Percentiles rank a stretch among this genome's conserved stretches.
These are phyloP conservation scores for Buceros bicornis DNA, from an alignment of 2,797 vertebrate species.

Conservation along the genomic window DNA sequence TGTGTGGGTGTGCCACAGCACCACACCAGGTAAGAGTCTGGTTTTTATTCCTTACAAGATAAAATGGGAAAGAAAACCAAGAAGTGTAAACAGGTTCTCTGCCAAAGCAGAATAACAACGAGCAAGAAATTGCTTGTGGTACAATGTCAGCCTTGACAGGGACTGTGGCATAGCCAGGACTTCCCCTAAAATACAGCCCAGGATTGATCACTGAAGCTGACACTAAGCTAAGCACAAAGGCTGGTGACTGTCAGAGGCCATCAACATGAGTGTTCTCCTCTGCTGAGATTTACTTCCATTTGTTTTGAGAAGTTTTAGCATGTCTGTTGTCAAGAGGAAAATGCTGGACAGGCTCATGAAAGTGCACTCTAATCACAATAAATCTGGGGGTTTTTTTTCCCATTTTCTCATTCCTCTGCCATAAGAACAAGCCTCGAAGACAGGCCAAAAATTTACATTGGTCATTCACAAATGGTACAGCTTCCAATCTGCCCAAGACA, in stretches of 20 bases:
- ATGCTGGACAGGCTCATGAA: neutral
- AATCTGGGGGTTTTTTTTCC: neutral
- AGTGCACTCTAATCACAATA: neutral
- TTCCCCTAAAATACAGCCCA: neutral
- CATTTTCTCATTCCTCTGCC: neutral
- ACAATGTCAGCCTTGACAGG: neutral
- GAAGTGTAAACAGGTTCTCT: neutral
- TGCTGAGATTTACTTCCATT: neutral
- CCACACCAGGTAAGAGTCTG: neutral
- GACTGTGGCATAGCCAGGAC: neutral
- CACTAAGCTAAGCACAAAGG: neutral
- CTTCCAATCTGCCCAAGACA: neutral
- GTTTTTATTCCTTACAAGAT: neutral
- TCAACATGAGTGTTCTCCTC: neutral
- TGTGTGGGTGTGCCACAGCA: neutral
- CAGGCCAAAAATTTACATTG: neutral
- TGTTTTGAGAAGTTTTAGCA: neutral
- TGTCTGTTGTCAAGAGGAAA: neutral
- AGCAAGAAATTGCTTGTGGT: neutral
- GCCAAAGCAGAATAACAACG: neutral
- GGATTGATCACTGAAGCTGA: neutral
- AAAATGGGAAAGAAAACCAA: neutral
- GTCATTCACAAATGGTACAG: neutral
- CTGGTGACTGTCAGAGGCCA: neutral
- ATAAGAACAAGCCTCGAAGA: neutral